phyloP scores from a whole-genome alignment of 2,113 vertebrate genomes.

The Podocnemis expansa region DNA sequence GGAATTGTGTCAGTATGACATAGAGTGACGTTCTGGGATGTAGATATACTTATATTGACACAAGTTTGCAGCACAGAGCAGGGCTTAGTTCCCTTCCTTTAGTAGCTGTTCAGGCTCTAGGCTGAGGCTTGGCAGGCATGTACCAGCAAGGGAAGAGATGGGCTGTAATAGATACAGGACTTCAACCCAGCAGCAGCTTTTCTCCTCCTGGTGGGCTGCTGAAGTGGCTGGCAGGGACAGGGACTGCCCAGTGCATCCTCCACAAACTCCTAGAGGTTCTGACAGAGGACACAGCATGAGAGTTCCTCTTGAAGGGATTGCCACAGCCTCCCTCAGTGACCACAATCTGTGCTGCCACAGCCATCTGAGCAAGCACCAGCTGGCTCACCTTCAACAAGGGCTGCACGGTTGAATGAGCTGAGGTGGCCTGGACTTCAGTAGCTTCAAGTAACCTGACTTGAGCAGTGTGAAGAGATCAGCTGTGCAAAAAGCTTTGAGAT shows the following conservation, averaged over 20 bases:
- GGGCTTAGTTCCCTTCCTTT: not conserved
- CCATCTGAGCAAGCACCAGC: not conserved
- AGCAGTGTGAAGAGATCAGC: not conserved
- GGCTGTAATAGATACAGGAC: not conserved
- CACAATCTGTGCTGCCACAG: not conserved
- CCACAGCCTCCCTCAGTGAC: not conserved
- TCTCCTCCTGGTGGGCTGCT: not conserved
- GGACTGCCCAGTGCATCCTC: fast-evolving
- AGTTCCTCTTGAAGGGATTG: not conserved
- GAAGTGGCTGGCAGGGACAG: fast-evolving
- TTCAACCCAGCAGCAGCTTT: not conserved
- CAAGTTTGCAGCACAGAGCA: not conserved
- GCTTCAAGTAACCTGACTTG: not conserved
- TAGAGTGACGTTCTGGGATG: not conserved
- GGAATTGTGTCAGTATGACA: not conserved
- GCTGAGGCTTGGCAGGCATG: not conserved
- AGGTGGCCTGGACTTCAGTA: not conserved
- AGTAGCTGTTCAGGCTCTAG: not conserved
- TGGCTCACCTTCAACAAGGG: not conserved
- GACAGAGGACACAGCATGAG: not conserved
- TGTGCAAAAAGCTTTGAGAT: not conserved
- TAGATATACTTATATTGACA: not conserved
- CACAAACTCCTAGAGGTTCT: not conserved
- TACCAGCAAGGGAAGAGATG: not conserved
- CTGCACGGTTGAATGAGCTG: not conserved